Conservation (phyloP, 2,888 invertebrate species). For the Lymantria monacha region DNA sequence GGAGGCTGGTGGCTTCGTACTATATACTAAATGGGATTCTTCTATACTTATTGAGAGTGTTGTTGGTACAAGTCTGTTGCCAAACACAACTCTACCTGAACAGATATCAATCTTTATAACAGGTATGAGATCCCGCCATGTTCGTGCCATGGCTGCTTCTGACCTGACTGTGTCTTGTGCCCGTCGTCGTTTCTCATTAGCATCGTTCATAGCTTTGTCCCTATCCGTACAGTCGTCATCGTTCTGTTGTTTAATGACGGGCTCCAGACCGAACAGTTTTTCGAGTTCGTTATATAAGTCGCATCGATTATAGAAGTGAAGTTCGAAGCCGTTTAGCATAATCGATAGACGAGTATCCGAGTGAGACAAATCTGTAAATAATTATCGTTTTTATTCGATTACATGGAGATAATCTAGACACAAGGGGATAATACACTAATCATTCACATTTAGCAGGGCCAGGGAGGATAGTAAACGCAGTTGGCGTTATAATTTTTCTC, state of each 20-base stretch:
- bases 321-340: conserved; percentile 95
- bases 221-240: conserved; percentile 79
- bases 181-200: conserved; percentile 81
- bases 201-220: conserved; percentile 84
- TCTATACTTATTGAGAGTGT: conserved; percentile 95
- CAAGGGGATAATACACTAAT: no score
- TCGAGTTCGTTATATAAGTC: conserved; percentile 93
- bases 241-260: conserved; percentile 87
- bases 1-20: conserved; percentile 97
- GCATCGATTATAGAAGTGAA: conserved; percentile 97
- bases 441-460: no score
- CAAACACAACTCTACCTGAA: conserved; percentile 95
- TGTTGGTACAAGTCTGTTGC: conserved; percentile 96
- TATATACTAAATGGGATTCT: conserved; percentile 96
- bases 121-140: conserved; percentile 97
- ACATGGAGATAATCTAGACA: no score
- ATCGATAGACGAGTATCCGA: conserved; percentile 95
- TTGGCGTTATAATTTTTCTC: no score
- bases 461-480: no score
- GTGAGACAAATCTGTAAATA: conserved; percentile 92
- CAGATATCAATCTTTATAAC: conserved; percentile 97
- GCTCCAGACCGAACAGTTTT: conserved; percentile 92
- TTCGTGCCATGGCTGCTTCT: conserved; percentile 92
- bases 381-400: background rate
- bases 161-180: conserved; percentile 83